Evolutionary conservation across 2,888 invertebrate species (phyloP).

Genomic region (Trissolcus brochymenae): DNA sequence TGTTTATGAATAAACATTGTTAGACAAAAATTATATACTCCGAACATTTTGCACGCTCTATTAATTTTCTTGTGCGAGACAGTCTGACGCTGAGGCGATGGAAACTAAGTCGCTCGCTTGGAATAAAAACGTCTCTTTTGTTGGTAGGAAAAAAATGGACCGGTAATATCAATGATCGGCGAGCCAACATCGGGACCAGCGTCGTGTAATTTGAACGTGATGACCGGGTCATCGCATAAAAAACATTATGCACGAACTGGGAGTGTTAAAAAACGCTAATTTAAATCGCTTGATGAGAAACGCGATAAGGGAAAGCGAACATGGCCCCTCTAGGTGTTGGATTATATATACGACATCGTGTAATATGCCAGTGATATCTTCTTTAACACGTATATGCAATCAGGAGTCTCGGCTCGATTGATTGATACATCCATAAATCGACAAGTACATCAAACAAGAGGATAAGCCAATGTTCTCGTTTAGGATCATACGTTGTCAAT

Average conservation of each 20-base stretch:
- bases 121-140: constrained; percentile 1
- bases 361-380: constrained; percentile 43
- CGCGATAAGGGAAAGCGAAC: constrained; percentile 21
- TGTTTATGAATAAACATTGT: not conserved
- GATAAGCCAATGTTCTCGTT: constrained; percentile 16
- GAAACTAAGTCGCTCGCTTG: not conserved
- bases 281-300: constrained; percentile 12
- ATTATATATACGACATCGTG: constrained; percentile 34
- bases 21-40: constrained; percentile 29
- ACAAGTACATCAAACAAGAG: constrained; percentile 30
- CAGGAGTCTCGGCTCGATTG: constrained; percentile 20
- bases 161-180: constrained; percentile 7
- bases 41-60: constrained; percentile 40
- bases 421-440: constrained; percentile 49
- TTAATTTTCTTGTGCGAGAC: constrained; percentile 49
- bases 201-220: constrained; percentile 1
- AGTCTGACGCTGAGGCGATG: constrained; percentile 38
- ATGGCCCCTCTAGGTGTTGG: constrained; percentile 29
- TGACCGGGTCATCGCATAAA: not conserved
- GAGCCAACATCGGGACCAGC: not conserved
- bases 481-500: too few species aligned
- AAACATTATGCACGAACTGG: not conserved
- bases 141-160: not conserved
- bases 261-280: constrained; percentile 6
- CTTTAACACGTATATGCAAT: constrained; percentile 29